Percentiles rank a stretch among this genome's conserved stretches.
Conservation (phyloP, 1,140 invertebrate genomes). For the Megathymus violae region DNA sequence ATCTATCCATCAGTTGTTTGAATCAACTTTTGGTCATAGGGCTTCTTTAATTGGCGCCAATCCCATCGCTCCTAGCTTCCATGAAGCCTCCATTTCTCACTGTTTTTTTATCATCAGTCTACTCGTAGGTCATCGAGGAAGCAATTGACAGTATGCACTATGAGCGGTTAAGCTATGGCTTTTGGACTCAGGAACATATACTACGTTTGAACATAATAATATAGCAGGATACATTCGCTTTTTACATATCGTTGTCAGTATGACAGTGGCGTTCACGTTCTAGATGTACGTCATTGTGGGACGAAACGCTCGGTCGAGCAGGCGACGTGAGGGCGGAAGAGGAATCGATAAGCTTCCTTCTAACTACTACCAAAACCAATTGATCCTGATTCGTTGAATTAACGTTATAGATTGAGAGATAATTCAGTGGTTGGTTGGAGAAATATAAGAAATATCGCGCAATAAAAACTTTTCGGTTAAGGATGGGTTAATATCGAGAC, state of each 20-base stretch:
- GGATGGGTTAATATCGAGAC: not conserved
- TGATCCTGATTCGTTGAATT: constrained; percentile 28
- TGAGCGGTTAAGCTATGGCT: too few relatives aligned
- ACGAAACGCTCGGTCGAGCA: constrained; percentile 31
- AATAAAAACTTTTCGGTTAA: not conserved
- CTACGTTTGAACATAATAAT: too few relatives aligned
- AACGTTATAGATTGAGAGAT: not conserved
- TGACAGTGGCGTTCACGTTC: not conserved
- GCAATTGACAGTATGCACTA: too few relatives aligned
- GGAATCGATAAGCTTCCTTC: constrained; percentile 33
- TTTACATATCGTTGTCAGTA: not conserved
- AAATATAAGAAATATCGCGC: not conserved
- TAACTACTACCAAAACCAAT: constrained; percentile 23
- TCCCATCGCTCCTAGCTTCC: too few relatives aligned
- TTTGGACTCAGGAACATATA: too few relatives aligned
- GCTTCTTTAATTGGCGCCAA: too few relatives aligned
- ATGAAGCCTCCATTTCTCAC: too few relatives aligned
- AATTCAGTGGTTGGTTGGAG: not conserved
- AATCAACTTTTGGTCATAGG: too few relatives aligned
- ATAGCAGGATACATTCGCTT: too few relatives aligned
- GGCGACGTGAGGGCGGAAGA: constrained; percentile 32
- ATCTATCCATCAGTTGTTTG: too few relatives aligned
- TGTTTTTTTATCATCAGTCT: too few relatives aligned
- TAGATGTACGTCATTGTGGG: constrained; percentile 31
- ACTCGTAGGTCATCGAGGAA: too few relatives aligned